Evolutionary conservation across 2,797 vertebrate species (phyloP).

Genomic region (Erethizon dorsatum): DNA sequence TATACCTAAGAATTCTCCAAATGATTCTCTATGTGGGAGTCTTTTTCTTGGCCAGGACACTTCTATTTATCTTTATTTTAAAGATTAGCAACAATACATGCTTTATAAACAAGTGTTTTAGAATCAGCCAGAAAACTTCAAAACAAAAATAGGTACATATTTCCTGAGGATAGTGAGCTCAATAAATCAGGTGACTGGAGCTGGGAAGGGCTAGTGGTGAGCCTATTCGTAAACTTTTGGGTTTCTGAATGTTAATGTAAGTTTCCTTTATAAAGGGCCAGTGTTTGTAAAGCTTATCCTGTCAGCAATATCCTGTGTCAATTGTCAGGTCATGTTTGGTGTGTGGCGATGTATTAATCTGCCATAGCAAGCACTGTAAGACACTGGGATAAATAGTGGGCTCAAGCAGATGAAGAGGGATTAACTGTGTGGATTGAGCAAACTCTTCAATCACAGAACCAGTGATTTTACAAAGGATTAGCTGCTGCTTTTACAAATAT

Average conservation of each 20-base stretch:
- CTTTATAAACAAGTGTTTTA: slow-evolving; percentile 51
- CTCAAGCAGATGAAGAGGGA: slow-evolving; percentile 93
- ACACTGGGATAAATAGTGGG: slow-evolving; percentile 91
- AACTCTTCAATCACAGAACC: slow-evolving; percentile 92
- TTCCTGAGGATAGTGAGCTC: slow-evolving; percentile 71
- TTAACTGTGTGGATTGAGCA: slow-evolving; percentile 93
- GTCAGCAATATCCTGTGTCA: slow-evolving; percentile 90
- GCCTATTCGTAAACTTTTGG: slow-evolving; percentile 89
- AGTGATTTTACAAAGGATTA: slow-evolving; percentile 94
- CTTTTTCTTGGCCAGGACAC: background rate
- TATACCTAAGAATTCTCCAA: slow-evolving; percentile 29
- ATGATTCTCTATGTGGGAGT: background rate
- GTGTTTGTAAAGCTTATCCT: slow-evolving; percentile 91
- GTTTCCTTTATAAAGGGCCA: slow-evolving; percentile 87
- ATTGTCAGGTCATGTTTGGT: slow-evolving; percentile 90
- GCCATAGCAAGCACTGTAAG: slow-evolving; percentile 87
- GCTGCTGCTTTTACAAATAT: slow-evolving; percentile 92
- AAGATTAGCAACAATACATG: background rate
- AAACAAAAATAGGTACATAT: slow-evolving; percentile 40
- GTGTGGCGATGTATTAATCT: slow-evolving; percentile 90
- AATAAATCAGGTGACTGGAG: slow-evolving; percentile 59
- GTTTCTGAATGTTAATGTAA: slow-evolving; percentile 88
- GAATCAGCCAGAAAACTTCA: slow-evolving; percentile 50
- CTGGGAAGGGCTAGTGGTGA: slow-evolving; percentile 74
- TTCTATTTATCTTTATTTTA: slow-evolving; percentile 2